phyloP scores from a whole-genome alignment of 2,113 vertebrate genomes.

The Polyodon spathula region DNA sequence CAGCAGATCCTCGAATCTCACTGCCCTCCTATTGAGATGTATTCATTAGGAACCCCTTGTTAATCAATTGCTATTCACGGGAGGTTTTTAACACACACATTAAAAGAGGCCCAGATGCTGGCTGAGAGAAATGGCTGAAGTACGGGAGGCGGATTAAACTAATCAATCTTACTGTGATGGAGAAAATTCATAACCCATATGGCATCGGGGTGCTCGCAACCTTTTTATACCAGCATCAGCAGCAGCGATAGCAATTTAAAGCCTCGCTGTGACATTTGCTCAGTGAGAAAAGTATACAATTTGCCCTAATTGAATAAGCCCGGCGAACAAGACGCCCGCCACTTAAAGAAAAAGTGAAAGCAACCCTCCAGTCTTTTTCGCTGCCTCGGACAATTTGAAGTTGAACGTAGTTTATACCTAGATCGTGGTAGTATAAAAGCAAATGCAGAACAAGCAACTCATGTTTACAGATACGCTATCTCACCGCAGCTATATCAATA shows the following conservation, averaged over 20 bases:
- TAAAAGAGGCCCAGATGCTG: constrained; percentile 52
- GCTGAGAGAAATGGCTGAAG: constrained; percentile 52
- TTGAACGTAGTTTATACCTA: too few relatives aligned
- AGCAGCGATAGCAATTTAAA: constrained; percentile 21
- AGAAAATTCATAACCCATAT: constrained; percentile 60
- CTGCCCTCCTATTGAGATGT: constrained; percentile 49
- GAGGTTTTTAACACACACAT: constrained; percentile 44
- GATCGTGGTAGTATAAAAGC: too few relatives aligned
- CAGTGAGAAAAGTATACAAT: constrained; percentile 35
- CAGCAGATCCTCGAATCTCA: constrained; percentile 39
- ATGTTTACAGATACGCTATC: too few relatives aligned
- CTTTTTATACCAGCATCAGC: constrained; percentile 23
- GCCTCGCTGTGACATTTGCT: constrained; percentile 49
- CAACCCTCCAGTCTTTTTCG: neutral
- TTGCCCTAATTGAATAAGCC: constrained; percentile 49
- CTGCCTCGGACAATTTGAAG: neutral
- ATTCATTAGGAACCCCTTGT: constrained; percentile 60
- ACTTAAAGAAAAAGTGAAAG: constrained; percentile 30
- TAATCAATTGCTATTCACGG: constrained; percentile 64
- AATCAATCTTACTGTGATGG: constrained; percentile 67
- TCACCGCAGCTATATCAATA: too few relatives aligned
- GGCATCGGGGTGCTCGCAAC: constrained; percentile 45
- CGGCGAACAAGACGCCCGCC: constrained; percentile 27
- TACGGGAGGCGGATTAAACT: constrained; percentile 51
- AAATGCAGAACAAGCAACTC: too few relatives aligned